Conservation (phyloP, 2,888 invertebrate genomes). For the Dynastes tityus region DNA sequence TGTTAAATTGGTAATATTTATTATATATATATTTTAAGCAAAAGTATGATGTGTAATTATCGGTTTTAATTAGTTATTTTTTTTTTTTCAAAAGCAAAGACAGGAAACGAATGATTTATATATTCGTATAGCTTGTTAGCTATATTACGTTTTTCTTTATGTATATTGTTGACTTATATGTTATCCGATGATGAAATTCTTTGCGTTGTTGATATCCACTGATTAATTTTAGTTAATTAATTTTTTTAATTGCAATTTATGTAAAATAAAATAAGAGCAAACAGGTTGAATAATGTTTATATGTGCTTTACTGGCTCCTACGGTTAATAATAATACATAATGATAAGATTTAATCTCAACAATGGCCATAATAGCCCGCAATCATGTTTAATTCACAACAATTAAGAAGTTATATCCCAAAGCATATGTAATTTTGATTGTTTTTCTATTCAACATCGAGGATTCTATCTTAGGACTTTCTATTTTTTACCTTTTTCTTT, state of each 20-base stretch:
- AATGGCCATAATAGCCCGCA: too few species aligned
- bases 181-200: constrained; percentile 28
- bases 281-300: background rate
- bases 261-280: constrained; percentile 1
- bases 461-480: too few species aligned
- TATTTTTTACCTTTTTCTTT: too few species aligned
- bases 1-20: constrained; percentile 47
- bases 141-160: constrained; percentile 41
- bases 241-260: constrained; percentile 36
- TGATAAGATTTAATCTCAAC: too few species aligned
- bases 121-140: constrained; percentile 17
- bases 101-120: background rate
- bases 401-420: too few species aligned
- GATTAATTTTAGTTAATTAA: background rate
- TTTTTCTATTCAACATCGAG: too few species aligned
- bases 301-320: too few species aligned
- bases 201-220: constrained; percentile 36
- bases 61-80: constrained; percentile 20
- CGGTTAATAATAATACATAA: background rate
- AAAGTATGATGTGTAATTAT: constrained; percentile 26
- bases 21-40: constrained; percentile 35
- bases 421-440: too few species aligned
- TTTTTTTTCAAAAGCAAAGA: too few species aligned
- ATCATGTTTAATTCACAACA: too few species aligned
- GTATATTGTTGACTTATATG: constrained; percentile 38